These are phyloP conservation scores for Protobothrops flavoviridis DNA, from an alignment of 2,113 vertebrate genomes.

Conservation along the genomic window DNA sequence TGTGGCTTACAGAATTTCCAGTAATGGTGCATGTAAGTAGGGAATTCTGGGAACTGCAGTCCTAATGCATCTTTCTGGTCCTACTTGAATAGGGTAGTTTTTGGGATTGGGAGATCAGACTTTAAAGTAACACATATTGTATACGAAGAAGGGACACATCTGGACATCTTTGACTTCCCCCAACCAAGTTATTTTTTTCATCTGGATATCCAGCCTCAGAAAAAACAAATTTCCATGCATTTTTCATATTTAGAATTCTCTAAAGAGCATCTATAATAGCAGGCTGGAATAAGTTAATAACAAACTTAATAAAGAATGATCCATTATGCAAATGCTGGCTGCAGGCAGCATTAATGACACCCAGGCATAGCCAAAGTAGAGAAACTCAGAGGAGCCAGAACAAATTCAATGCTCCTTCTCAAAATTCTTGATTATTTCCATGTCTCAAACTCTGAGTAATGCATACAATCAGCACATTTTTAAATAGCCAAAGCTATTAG, in stretches of 20 bases:
- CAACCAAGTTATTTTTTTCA: not conserved
- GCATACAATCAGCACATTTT: not conserved
- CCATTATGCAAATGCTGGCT: not conserved
- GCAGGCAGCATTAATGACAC: not conserved
- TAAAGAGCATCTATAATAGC: not conserved
- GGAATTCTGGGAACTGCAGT: not conserved
- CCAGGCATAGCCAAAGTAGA: not conserved
- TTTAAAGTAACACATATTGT: not conserved
- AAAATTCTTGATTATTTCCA: not conserved
- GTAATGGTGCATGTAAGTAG: not conserved
- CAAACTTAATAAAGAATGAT: not conserved
- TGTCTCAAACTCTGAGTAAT: not conserved
- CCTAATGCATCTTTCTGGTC: not conserved
- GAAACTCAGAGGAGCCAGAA: not conserved
- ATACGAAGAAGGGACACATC: not conserved
- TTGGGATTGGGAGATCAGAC: not conserved
- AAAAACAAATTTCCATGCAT: not conserved
- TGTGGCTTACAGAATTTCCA: not conserved
- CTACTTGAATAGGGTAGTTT: not conserved
- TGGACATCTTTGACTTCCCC: not conserved
- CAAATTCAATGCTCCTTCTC: not conserved
- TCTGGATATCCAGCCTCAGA: not conserved
- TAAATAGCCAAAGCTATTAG: not conserved
- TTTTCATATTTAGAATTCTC: conserved; percentile 11
- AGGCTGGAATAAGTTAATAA: not conserved